Base-by-base conservation (phyloP, 2,888 invertebrate genomes). In the Yponomeuta malinellus region DNA sequence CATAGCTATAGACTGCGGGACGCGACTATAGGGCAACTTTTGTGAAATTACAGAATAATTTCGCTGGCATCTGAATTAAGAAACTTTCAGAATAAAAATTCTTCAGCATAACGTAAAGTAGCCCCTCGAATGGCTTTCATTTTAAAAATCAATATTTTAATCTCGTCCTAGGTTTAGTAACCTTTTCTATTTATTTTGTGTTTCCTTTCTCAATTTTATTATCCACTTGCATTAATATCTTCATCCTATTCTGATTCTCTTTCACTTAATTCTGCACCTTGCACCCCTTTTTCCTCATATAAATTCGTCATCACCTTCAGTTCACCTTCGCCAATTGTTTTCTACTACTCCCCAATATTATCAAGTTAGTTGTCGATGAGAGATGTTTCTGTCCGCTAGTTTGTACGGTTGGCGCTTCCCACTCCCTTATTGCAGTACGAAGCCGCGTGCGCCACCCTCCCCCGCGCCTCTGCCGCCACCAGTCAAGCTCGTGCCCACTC, bases 321-420 rank as follows among this genome's bases (percentile, higher is more conserved):
- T 68, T 48, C 52, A 23, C 52, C 43, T 23, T 43, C 33, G 6
- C 23, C 63, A 63, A 29, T 31, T 64, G 12, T 48, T 10, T 48
- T 48, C 23, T 48, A 52, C 43, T 48, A 8, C 4, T 29, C 31
- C 63, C 63, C 15, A 15, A 15, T 12, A 43, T 12, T 81, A 76
- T 80, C 84, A 81, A 85, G 87, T 87, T 88, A 87, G 89, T 59
- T 91, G 90, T 91, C 91, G 91, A 90, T 92, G 90, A 90, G 91
- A 92, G 91, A 92, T 92, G 90, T 92, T 92, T 92, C 90, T 91
- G 88, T 88, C 90, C 91, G 89, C 88, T 95, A 97, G 97, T 96
- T 96, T 97, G 95, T 97, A 97, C 95, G 96, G 97, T 96, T 97
- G 97, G 97, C 97, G 97, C 95, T 97, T 97, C 95, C 97, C 97